Evolutionary conservation across 2,888 invertebrate species (phyloP), one percentile per base, ranked within the genome.

Genomic region (Acrobasis consociella): DNA sequence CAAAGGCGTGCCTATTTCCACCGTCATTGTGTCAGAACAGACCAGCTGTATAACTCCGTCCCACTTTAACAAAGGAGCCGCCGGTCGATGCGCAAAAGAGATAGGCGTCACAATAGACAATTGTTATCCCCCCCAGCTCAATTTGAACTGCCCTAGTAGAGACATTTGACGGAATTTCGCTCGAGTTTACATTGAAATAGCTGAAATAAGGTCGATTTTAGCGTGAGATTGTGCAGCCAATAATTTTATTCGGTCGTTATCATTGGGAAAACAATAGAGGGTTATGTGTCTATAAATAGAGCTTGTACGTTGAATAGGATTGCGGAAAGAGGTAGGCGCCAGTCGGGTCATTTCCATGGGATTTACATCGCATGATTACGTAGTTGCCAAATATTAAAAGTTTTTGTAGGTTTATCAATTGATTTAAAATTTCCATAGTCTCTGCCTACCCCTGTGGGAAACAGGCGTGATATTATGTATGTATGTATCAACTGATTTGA

Each of bases 91-190:
- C 78, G 87, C 86, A 87, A 91, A 82, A 89, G 90, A 91, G 91
- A 91, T 88, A 91, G 91, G 78, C 81, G 81, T 77, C 75, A 91
- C 91, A 92, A 92, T 92, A 90, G 91, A 86, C 91, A 86, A 92
- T 92, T 92, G 92, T 92, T 90, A 91, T 90, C 91, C 91, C 91
- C 80, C 82, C 91, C 80, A 78, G 73, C 69, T 67, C 67, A 72
- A 68, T 71, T 70, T 72, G 81, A 72, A 72, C 81, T 82, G 85
- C 83, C 85, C 86, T 88, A 85, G 83, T 75, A 72, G 76, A 71
- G 68, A 66, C 60, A 56, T 55, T 22, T 78, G 69, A 65, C 75
- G 80, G 72, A 85, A 76, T 81, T 76, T 80, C 72, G 72, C 62
- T 71, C 67, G 60, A 67, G 67, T 62, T 38, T 52, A 8, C 59